Evolutionary conservation across 2,888 invertebrate genomes (phyloP).

Genomic region (Nemotelus pantherinus): DNA sequence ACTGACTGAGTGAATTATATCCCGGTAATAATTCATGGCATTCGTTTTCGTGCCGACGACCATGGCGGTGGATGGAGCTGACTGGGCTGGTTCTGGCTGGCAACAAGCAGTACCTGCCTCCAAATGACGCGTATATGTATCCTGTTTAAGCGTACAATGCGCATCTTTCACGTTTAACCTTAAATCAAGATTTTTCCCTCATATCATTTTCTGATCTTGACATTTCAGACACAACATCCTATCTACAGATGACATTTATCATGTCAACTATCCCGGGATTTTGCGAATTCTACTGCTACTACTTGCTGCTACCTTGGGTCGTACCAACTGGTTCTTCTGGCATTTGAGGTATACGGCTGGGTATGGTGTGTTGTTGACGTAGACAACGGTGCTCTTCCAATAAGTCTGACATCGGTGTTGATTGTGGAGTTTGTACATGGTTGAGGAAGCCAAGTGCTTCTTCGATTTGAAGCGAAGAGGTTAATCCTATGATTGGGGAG

Average conservation of each 20-base stretch:
- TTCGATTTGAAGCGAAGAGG: too few species aligned
- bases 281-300: not conserved
- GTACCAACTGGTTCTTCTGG: not conserved
- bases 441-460: too few species aligned
- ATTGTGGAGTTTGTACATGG: too few species aligned
- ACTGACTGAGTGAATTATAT: conserved; percentile 41
- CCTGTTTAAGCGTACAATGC: not conserved
- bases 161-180: conserved; percentile 42
- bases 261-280: conserved; percentile 37
- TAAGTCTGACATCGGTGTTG: too few species aligned
- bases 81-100: not conserved
- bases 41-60: conserved; percentile 12
- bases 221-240: conserved; percentile 42
- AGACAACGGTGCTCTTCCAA: not conserved
- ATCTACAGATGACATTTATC: conserved; percentile 41
- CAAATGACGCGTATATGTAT: not conserved
- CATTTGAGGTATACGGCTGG: not conserved
- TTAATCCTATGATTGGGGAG: too few species aligned
- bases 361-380: not conserved
- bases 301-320: not conserved
- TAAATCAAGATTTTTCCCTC: conserved; percentile 44
- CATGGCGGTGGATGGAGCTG: too few species aligned
- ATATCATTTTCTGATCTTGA: conserved; percentile 45
- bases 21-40: conserved; percentile 39
- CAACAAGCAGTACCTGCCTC: not conserved